Evolutionary conservation across 2,113 vertebrate genomes (phyloP).

Genomic region (Theristicus caerulescens): DNA sequence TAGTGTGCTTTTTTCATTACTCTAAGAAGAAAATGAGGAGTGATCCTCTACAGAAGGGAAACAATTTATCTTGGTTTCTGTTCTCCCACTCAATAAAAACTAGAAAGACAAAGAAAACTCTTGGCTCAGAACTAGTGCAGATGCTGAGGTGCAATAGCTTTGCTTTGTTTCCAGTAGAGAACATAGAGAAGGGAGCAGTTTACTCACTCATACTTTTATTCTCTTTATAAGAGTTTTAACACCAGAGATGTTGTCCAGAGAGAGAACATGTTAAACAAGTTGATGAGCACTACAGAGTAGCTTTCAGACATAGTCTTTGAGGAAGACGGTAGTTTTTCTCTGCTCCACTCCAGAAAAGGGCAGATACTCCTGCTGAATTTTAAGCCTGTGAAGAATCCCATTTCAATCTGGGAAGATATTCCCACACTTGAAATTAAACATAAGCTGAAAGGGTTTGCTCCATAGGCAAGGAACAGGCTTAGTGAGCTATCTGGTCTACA

Average conservation of each 20-base stretch:
- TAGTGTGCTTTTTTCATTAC: rapidly evolving
- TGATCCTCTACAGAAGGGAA: not conserved
- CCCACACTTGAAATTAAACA: not conserved
- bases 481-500: not conserved
- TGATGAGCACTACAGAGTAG: not conserved
- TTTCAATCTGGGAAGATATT: not conserved
- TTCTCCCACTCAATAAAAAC: not conserved
- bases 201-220: not conserved
- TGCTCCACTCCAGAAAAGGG: not conserved
- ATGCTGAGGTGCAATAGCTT: not conserved
- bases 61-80: not conserved
- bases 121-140: not conserved
- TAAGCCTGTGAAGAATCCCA: not conserved
- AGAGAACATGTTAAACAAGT: not conserved
- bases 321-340: not conserved
- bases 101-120: not conserved
- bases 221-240: not conserved
- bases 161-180: not conserved
- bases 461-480: not conserved
- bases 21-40: not conserved
- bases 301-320: not conserved
- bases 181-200: not conserved
- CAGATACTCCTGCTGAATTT: not conserved
- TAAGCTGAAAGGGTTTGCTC: not conserved
- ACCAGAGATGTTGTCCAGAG: not conserved